Base-by-base conservation (phyloP, 92 coral and sea anemone species). In the Porites cylindrica region DNA sequence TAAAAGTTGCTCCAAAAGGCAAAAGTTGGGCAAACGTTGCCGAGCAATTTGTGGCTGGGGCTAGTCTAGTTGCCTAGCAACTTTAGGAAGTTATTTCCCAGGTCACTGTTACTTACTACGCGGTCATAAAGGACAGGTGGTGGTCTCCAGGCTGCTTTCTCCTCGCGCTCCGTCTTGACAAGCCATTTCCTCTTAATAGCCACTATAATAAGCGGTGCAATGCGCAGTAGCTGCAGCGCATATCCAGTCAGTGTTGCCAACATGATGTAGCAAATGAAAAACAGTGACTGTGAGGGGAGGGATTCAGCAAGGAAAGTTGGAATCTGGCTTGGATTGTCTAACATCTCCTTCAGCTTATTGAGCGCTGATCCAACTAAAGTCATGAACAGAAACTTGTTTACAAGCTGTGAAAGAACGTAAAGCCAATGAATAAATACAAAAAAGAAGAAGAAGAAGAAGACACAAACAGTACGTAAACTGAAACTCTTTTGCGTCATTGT, bases 191-290 rank as follows among this genome's bases (percentile, higher is more conserved):
- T 91, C 71, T 90, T 94, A 75, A 96, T 54, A 21, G 90, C 70
- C 70, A 94, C 93, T 10, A 93, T 80, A 85, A 96, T 91, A 24
- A 96, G 90, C 12, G 95, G 98, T 13, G 90, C 89, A 53, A 96
- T 86, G 53, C 96, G 92, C 76, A 94, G 82, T 16, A 96, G 88
- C 73, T 96, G 98, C 61, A 96, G 19, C 0, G 96, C 90, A 74
- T 89, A 94, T 32, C 88, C 90, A n/a, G 95, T 89, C 38, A 95
- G 87, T 1, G 95, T 89, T 53, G 89, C 82, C 75, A 96, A 81
- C 94, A 96, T 90, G 91, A 93, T 86, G 78, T 72, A 94, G 64
- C 90, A 89, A 80, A 96, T 95, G 72, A 96, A 96, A 89, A 96
- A 94, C 47, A 92, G 90, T 0, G 98, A 91, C 84, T 95, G 98